Percentiles rank a stretch among this genome's conserved stretches.
These are phyloP conservation scores for Epinotia brunnichana DNA, from an alignment of 2,888 invertebrate genomes.

Conservation along the genomic window DNA sequence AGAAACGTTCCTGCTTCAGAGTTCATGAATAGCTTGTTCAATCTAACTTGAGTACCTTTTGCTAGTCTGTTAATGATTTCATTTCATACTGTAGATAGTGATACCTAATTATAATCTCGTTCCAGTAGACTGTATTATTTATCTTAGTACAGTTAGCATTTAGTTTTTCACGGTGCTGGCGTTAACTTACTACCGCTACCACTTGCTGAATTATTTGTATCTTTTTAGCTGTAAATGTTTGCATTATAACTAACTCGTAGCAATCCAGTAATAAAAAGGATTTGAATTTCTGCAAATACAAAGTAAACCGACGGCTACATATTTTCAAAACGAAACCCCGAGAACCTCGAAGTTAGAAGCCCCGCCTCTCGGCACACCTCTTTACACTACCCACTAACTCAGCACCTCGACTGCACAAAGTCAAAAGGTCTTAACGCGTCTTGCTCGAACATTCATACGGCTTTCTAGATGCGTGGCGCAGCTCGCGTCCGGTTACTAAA, in stretches of 20 bases:
- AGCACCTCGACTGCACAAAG: not conserved
- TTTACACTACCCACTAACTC: constrained; percentile 23
- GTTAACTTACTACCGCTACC: too few relatives aligned
- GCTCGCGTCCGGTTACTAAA: constrained; percentile 36
- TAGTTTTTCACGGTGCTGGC: too few relatives aligned
- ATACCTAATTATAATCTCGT: too few relatives aligned
- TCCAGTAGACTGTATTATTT: too few relatives aligned
- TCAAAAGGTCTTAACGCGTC: not conserved
- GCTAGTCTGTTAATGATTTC: not conserved
- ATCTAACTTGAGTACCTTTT: not conserved
- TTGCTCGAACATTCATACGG: not conserved
- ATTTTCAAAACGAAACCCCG: not conserved
- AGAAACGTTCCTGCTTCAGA: not conserved
- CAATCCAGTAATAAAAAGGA: not conserved
- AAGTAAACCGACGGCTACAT: not conserved
- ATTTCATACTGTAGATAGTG: not conserved
- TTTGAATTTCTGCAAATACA: not conserved
- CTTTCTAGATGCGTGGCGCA: not conserved
- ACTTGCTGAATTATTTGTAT: too few relatives aligned
- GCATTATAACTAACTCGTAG: too few relatives aligned
- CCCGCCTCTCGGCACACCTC: constrained; percentile 22
- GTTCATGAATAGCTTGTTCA: not conserved
- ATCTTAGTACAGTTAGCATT: too few relatives aligned
- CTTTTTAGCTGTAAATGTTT: too few relatives aligned
- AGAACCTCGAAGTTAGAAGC: constrained; percentile 8